A percentile compares a stretch with the other conserved stretches of the same genome.
These are phyloP conservation scores for Syritta pipiens DNA, from an alignment of 2,888 invertebrate species.

Conservation along the genomic window DNA sequence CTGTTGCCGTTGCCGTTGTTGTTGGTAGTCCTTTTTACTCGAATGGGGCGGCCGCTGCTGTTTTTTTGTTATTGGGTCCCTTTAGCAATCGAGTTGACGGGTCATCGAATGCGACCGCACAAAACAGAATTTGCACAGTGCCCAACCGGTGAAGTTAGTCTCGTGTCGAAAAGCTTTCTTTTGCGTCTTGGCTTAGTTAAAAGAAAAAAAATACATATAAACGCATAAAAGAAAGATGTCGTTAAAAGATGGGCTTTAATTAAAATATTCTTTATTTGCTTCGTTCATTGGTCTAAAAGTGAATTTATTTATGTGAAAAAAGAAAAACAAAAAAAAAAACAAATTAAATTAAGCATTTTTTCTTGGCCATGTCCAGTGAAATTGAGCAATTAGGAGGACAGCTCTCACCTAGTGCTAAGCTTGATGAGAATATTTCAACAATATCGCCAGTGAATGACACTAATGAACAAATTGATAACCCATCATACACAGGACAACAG, in stretches of 20 bases:
- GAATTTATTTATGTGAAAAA: background rate
- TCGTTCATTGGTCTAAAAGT: too few species aligned
- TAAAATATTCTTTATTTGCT: too few species aligned
- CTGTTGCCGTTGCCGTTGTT: background rate
- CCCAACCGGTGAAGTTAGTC: constrained; percentile 59
- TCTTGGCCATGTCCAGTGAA: constrained; percentile 37
- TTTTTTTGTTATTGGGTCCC: constrained; percentile 13
- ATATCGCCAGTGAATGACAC: constrained; percentile 66
- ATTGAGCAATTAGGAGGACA: constrained; percentile 20
- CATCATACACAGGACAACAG: constrained; percentile 55
- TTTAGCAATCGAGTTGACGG: constrained; percentile 47
- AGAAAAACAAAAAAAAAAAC: background rate
- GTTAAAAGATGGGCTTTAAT: background rate
- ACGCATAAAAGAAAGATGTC: too few species aligned
- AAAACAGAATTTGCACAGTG: constrained; percentile 55
- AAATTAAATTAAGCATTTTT: background rate
- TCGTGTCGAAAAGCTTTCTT: constrained; percentile 10
- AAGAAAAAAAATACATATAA: too few species aligned
- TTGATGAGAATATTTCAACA: constrained; percentile 76
- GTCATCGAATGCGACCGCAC: constrained; percentile 57
- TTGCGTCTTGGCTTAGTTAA: too few species aligned
- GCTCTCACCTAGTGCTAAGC: constrained; percentile 62
- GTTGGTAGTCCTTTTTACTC: too few species aligned
- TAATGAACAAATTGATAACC: constrained; percentile 39
- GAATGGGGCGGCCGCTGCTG: background rate